A percentile compares a stretch with the other conserved stretches of the same genome.
phyloP scores from a whole-genome alignment of 2,888 invertebrate species.

The Alcis repandata region DNA sequence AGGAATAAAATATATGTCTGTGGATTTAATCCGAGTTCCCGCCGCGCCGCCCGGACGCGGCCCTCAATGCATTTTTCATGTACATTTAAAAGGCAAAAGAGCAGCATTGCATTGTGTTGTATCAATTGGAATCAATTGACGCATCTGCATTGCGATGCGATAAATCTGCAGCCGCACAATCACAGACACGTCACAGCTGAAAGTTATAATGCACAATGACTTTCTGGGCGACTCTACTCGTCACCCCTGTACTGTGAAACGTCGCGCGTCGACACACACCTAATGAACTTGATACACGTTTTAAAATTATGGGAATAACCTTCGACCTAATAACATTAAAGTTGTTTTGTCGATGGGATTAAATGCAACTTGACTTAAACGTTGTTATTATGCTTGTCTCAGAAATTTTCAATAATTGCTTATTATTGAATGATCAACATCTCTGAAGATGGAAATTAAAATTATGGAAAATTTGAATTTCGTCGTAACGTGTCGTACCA shows the following conservation, averaged over 20 bases:
- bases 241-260: neutral
- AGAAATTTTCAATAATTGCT: too few relatives aligned
- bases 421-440: too few relatives aligned
- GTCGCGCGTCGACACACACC: neutral
- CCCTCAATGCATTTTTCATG: slow-evolving; percentile 45
- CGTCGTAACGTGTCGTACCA: neutral
- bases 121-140: slow-evolving; percentile 60
- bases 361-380: too few relatives aligned
- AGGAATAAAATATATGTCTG: slow-evolving; percentile 23
- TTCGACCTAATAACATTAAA: too few relatives aligned
- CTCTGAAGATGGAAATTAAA: too few relatives aligned
- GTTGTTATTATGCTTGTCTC: too few relatives aligned
- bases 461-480: neutral
- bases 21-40: slow-evolving; percentile 14
- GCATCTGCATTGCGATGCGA: slow-evolving; percentile 62
- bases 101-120: slow-evolving; percentile 38
- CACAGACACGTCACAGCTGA: slow-evolving; percentile 7
- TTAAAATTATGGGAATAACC: neutral
- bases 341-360: too few relatives aligned
- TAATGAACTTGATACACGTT: too few relatives aligned
- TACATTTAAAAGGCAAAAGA: slow-evolving; percentile 50
- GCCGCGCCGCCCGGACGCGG: slow-evolving; percentile 1
- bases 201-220: neutral
- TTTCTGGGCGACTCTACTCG: too few relatives aligned
- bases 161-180: slow-evolving; percentile 53